Conservation (phyloP, 2,888 invertebrate species). For the Poecilus cupreus region DNA sequence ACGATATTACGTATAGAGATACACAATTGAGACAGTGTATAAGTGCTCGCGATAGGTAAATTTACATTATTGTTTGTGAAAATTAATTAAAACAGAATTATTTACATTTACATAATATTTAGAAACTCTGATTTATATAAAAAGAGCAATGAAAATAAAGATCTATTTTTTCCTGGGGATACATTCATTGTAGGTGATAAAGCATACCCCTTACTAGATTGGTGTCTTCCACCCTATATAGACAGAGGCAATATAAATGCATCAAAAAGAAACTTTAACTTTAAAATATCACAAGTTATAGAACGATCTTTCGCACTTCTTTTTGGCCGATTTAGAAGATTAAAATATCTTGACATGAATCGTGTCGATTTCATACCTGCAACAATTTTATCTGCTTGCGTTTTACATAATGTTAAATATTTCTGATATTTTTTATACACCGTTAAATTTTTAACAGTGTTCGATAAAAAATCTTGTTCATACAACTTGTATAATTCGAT, state of each 20-base stretch:
- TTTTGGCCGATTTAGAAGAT: neutral
- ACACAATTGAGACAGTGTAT: no score
- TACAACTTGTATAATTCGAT: neutral
- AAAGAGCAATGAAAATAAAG: constrained; percentile 4
- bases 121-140: constrained; percentile 54
- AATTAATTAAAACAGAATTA: no score
- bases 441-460: neutral
- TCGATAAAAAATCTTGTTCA: constrained; percentile 6
- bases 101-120: no score
- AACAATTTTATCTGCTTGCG: constrained; percentile 9
- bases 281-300: constrained; percentile 55
- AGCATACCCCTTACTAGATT: constrained; percentile 61
- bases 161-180: constrained; percentile 47
- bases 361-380: neutral
- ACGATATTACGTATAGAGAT: no score
- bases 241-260: constrained; percentile 60
- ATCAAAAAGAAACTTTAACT: constrained; percentile 57
- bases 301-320: constrained; percentile 57
- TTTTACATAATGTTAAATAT: constrained; percentile 16
- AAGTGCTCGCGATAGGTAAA: no score
- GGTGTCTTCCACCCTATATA: constrained; percentile 61
- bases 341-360: neutral
- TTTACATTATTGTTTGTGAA: no score
- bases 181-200: constrained; percentile 62
- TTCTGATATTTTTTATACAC: constrained; percentile 1